Conservation (phyloP, 2,113 vertebrate species). For the Lanius collurio region DNA sequence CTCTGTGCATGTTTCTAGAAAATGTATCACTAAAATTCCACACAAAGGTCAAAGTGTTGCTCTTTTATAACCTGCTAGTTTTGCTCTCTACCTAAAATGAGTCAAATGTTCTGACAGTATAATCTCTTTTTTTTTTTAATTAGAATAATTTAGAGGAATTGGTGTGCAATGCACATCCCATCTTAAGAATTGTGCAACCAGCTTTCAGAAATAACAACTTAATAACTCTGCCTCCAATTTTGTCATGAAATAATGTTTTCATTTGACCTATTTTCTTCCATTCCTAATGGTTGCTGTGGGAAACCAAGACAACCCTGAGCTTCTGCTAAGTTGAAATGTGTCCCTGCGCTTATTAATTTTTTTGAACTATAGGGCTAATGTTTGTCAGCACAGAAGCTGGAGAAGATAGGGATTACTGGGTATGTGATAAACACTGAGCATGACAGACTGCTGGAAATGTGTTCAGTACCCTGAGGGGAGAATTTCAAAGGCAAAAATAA, state of each 20-base stretch:
- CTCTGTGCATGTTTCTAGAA: background rate
- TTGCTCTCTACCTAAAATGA: background rate
- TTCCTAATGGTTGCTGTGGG: background rate
- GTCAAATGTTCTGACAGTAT: background rate
- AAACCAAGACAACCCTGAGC: conserved; percentile 38
- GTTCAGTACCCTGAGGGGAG: background rate
- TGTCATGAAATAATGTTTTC: background rate
- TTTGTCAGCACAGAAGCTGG: background rate
- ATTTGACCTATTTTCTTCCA: conserved; percentile 50
- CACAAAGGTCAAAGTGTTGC: background rate
- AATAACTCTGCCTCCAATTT: conserved; percentile 7
- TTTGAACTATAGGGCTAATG: conserved; percentile 1
- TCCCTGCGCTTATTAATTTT: conserved; percentile 2
- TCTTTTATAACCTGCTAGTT: background rate
- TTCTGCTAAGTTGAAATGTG: conserved; percentile 38
- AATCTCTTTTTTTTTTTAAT: background rate
- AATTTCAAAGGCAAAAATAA: conserved; percentile 19
- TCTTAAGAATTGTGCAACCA: background rate
- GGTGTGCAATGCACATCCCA: background rate
- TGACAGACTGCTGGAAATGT: background rate
- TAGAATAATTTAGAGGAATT: background rate
- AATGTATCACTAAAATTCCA: background rate
- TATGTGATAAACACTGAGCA: background rate
- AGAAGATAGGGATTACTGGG: background rate
- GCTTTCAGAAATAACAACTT: background rate